Evolutionary conservation across 2,113 vertebrate species (phyloP), one percentile per base, ranked within the genome.

Genomic region (Mormoops blainvillei): DNA sequence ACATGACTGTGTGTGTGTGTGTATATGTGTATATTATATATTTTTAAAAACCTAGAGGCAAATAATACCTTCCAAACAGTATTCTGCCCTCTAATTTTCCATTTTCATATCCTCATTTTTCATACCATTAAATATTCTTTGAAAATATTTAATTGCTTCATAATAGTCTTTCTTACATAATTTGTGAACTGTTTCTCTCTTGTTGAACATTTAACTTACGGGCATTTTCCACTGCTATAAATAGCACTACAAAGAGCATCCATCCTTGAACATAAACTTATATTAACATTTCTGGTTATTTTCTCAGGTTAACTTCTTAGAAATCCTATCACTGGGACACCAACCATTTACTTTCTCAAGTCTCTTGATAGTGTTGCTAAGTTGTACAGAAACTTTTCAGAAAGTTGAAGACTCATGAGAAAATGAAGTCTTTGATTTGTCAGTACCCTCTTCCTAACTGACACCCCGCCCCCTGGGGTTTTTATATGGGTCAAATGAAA

Each of bases 301-400:
- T 94, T 41, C 68, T 61, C 86, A 67, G 56, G 41, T n/a, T 80
- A 36, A 9, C 20, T 78, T 90, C 70, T 50, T 94, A 90, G 63
- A 96, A 89, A 58, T 80, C 73, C n/a, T 84, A 24, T 9, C n/a
- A 48, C 18, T 28, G 52, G 77, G 52, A 74, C 43, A 90, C 48
- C 6, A 33, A 36, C 18, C 26, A 12, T 63, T 67, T 87, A 67
- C 38, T 95, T 73, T 80, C 91, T 80, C n/a, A 22, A 81, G 4
- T 38, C 6, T 74, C 54, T 33, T 43, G 63, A 68, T 74, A 67
- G 70, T 36, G 4, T 50, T 38, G 9, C 33, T 91, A 70, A 31
- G 7, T 26, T 85, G 19, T n/a, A 13, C 31, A 68, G 28, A 84
- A 88, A 89, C 52, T 78, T 94, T 88, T 86, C 28, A 86, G 74